Conservation (phyloP, 2,113 vertebrate species). For the Daboia siamensis region DNA sequence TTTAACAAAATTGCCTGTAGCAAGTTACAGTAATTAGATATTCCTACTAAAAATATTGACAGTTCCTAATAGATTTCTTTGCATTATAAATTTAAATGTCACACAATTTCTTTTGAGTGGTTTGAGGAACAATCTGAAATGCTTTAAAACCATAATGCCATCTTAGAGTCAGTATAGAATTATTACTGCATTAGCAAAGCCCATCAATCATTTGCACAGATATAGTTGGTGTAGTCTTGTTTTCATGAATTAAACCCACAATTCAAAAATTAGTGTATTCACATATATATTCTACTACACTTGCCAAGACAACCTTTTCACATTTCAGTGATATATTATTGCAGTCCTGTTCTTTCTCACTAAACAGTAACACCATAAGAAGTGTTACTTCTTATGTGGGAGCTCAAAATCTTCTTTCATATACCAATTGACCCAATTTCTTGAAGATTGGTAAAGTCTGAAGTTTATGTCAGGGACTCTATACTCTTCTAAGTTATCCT, state of each 20-base stretch:
- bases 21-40: conserved; percentile 78
- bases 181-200: conserved; percentile 17
- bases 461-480: neutral
- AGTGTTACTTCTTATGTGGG: neutral
- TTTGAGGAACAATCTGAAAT: conserved; percentile 64
- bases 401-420: neutral
- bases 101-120: conserved; percentile 67
- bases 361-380: neutral
- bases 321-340: neutral
- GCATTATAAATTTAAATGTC: conserved; percentile 74
- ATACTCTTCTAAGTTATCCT: neutral
- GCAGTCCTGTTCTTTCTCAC: neutral
- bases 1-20: conserved; percentile 79
- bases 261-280: conserved; percentile 16
- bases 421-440: neutral
- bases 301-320: neutral
- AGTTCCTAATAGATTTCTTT: conserved; percentile 75
- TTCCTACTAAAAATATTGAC: conserved; percentile 75
- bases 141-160: conserved; percentile 55
- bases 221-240: conserved; percentile 44
- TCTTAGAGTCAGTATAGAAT: conserved; percentile 40
- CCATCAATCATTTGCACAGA: conserved; percentile 51
- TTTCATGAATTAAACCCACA: conserved; percentile 57
- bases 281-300: conserved; percentile 4
- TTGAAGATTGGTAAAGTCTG: neutral